A percentile compares a stretch with the other conserved stretches of the same genome.
Conservation (phyloP, 2,113 vertebrate genomes). For the Columbina picui region DNA sequence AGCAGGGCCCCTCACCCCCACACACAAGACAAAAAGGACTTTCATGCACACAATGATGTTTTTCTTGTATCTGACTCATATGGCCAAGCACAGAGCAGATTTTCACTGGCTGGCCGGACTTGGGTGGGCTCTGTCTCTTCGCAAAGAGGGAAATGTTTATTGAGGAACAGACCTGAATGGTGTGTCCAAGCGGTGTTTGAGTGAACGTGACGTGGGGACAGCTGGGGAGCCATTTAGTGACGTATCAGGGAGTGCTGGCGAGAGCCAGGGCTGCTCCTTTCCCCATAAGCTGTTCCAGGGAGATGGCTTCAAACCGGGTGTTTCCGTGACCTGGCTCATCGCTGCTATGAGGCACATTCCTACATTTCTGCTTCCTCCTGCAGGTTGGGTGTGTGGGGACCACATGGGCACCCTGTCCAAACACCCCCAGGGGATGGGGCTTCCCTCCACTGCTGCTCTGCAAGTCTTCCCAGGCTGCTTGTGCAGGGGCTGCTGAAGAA, state of each 20-base stretch:
- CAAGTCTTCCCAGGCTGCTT: not conserved
- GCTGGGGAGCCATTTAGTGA: not conserved
- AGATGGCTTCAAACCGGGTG: not conserved
- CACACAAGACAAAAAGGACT: slow-evolving; percentile 28
- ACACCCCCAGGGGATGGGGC: not conserved
- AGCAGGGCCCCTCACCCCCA: not conserved
- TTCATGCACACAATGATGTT: not conserved
- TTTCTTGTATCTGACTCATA: slow-evolving; percentile 27
- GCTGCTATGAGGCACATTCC: not conserved
- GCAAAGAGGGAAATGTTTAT: not conserved
- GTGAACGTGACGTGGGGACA: not conserved
- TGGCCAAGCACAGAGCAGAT: not conserved
- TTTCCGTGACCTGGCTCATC: not conserved
- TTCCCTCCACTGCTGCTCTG: not conserved
- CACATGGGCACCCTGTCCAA: not conserved
- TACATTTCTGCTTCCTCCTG: not conserved
- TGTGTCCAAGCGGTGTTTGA: not conserved
- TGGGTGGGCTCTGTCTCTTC: slow-evolving; percentile 54
- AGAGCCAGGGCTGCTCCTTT: not conserved
- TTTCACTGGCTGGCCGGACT: not conserved
- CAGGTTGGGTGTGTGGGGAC: not conserved
- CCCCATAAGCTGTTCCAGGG: not conserved
- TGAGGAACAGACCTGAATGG: not conserved
- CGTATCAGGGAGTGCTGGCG: not conserved
- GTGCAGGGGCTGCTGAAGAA: not conserved